These are phyloP conservation scores for Drosophila melanica DNA, from an alignment of 1,140 invertebrate species.

Conservation along the genomic window DNA sequence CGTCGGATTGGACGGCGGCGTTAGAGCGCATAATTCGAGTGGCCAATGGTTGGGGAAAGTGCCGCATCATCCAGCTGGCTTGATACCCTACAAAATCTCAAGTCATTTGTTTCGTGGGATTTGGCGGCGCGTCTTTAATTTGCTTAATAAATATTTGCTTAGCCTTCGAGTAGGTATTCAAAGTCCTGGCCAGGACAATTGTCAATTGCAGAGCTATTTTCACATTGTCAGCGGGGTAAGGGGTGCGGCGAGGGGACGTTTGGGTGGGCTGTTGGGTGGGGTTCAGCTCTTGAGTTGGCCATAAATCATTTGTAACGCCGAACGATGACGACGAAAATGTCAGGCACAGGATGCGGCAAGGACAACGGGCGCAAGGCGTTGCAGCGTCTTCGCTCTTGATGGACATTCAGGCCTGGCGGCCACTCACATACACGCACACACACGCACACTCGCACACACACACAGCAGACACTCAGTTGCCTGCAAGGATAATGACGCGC, in stretches of 20 bases:
- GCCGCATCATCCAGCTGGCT: constrained; percentile 51
- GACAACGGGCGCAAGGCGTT: constrained; percentile 59
- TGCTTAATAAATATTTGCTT: constrained; percentile 79
- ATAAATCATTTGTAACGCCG: constrained; percentile 66
- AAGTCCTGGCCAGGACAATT: constrained; percentile 56
- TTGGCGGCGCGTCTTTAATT: constrained; percentile 73
- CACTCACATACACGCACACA: constrained; percentile 22
- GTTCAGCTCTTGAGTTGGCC: constrained; percentile 48
- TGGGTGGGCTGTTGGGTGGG: constrained; percentile 39
- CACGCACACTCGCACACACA: background rate
- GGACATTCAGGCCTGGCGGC: constrained; percentile 69
- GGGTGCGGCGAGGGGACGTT: background rate
- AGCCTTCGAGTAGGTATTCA: constrained; percentile 32
- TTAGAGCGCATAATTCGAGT: constrained; percentile 73
- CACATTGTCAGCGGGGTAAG: constrained; percentile 25
- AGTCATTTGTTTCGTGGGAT: constrained; percentile 76
- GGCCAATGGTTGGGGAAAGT: constrained; percentile 39
- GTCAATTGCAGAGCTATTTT: constrained; percentile 72
- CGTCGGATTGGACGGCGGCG: constrained; percentile 49
- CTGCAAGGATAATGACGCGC: constrained; percentile 74
- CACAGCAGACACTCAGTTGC: constrained; percentile 21
- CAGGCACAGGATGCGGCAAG: constrained; percentile 65
- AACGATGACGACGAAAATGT: constrained; percentile 68
- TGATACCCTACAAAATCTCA: constrained; percentile 42
- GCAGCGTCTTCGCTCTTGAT: constrained; percentile 66